phyloP scores from a whole-genome alignment of 1,140 invertebrate species.

The Aphelenchoides besseyi region DNA sequence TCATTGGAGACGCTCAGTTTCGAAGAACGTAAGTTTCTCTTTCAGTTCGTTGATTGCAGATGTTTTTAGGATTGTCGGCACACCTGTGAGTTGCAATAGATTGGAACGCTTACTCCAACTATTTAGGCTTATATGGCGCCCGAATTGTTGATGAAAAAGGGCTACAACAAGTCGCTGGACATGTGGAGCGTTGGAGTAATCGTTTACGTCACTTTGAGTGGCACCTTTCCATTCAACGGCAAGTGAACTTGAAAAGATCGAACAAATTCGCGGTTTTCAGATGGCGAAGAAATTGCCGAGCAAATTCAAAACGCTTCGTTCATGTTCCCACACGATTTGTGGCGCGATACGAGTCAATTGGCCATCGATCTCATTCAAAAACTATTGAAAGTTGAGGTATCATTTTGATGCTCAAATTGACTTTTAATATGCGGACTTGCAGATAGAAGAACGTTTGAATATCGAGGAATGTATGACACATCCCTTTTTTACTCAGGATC shows the following conservation, averaged over 20 bases:
- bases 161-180: slow-evolving; percentile 94
- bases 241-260: slow-evolving; percentile 96
- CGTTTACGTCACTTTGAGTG: slow-evolving; percentile 83
- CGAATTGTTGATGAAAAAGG: slow-evolving; percentile 82
- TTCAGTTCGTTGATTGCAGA: too few relatives aligned
- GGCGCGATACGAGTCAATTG: slow-evolving; percentile 91
- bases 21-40: too few relatives aligned
- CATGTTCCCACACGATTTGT: slow-evolving; percentile 98
- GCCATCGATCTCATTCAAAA: slow-evolving; percentile 96
- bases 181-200: slow-evolving; percentile 99
- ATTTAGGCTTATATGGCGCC: slow-evolving; percentile 78
- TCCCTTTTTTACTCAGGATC: slow-evolving; percentile 86
- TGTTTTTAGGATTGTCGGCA: slow-evolving; percentile 96
- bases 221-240: slow-evolving; percentile 98
- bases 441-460: slow-evolving; percentile 64
- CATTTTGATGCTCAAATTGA: too few relatives aligned
- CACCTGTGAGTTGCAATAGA: too few relatives aligned
- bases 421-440: slow-evolving; percentile 7
- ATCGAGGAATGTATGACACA: slow-evolving; percentile 93
- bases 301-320: slow-evolving; percentile 99
- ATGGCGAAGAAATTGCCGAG: slow-evolving; percentile 98
- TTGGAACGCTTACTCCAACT: slow-evolving; percentile 68
- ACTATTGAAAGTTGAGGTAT: slow-evolving; percentile 92
- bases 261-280: slow-evolving; percentile 79
- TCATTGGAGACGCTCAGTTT: slow-evolving; percentile 98